These are phyloP conservation scores for Nanorana parkeri DNA, from an alignment of 2,113 vertebrate genomes.

Conservation along the genomic window DNA sequence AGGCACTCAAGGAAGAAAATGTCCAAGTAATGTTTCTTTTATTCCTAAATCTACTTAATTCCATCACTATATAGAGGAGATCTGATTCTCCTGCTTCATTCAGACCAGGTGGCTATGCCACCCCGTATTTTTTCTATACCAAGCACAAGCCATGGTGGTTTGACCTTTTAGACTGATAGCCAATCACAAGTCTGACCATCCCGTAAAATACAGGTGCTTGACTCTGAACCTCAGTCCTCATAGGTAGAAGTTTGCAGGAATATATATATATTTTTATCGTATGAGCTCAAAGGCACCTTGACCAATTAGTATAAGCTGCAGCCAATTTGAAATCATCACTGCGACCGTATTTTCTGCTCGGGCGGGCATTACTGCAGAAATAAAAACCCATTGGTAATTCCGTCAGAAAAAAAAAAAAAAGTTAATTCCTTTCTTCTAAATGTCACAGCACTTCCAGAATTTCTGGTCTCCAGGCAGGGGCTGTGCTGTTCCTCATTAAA, in stretches of 20 bases:
- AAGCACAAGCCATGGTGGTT: too few species aligned
- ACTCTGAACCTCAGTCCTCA: background rate
- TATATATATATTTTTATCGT: conserved; percentile 29
- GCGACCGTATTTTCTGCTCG: conserved; percentile 55
- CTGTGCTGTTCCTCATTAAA: conserved; percentile 37
- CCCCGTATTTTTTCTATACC: too few species aligned
- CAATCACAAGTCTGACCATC: background rate
- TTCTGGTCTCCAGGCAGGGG: conserved; percentile 47
- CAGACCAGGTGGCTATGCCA: too few species aligned
- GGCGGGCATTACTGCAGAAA: conserved; percentile 54
- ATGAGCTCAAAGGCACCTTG: conserved; percentile 55
- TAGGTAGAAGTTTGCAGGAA: background rate
- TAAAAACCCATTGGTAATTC: conserved; percentile 56
- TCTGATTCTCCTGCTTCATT: too few species aligned
- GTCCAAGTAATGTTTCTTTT: too few species aligned
- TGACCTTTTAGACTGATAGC: too few species aligned
- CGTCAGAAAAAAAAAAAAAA: conserved; percentile 40
- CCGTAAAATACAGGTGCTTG: background rate
- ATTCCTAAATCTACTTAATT: too few species aligned
- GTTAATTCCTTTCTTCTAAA: conserved; percentile 53
- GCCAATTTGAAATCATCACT: conserved; percentile 57
- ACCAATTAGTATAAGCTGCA: conserved; percentile 49
- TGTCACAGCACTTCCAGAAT: conserved; percentile 55
- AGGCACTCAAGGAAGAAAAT: too few species aligned
- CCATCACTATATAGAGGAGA: too few species aligned